These are phyloP conservation scores for Ophioninae sp. DNA, from an alignment of 2,888 invertebrate genomes.

Conservation along the genomic window DNA sequence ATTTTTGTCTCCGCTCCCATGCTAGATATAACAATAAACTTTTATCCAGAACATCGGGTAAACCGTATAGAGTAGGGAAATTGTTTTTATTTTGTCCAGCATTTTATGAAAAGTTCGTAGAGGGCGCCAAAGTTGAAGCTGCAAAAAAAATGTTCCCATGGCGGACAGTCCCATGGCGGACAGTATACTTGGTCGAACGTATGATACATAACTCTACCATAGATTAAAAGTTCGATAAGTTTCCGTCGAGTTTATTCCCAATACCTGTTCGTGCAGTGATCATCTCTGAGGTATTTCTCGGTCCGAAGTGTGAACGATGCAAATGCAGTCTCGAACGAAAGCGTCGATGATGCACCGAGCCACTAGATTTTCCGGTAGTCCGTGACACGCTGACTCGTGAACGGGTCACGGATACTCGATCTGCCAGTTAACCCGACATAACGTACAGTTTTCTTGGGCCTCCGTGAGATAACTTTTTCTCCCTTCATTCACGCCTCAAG, in stretches of 20 bases:
- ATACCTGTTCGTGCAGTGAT: not conserved
- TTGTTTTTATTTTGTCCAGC: too few species aligned
- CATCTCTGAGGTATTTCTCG: not conserved
- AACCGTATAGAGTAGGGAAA: too few species aligned
- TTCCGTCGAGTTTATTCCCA: slow-evolving; percentile 5
- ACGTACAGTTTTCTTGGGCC: slow-evolving; percentile 14
- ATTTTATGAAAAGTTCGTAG: too few species aligned
- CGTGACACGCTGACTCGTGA: slow-evolving; percentile 60
- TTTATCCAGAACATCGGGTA: too few species aligned
- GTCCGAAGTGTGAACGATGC: slow-evolving; percentile 17
- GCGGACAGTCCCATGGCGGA: too few species aligned
- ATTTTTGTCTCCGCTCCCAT: too few species aligned
- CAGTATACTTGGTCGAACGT: not conserved
- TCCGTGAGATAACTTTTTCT: slow-evolving; percentile 17
- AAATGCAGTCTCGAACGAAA: slow-evolving; percentile 38
- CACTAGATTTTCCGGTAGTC: slow-evolving; percentile 42
- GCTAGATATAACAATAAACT: too few species aligned
- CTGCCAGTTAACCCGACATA: slow-evolving; percentile 47
- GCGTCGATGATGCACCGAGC: slow-evolving; percentile 51
- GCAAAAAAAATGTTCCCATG: too few species aligned
- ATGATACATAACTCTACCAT: too few species aligned
- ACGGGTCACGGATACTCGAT: slow-evolving; percentile 58
- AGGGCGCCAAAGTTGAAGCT: too few species aligned
- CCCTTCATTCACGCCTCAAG: slow-evolving; percentile 27
- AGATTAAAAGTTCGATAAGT: not conserved